phyloP scores from a whole-genome alignment of 2,888 invertebrate genomes.

The Dynastes tityus region DNA sequence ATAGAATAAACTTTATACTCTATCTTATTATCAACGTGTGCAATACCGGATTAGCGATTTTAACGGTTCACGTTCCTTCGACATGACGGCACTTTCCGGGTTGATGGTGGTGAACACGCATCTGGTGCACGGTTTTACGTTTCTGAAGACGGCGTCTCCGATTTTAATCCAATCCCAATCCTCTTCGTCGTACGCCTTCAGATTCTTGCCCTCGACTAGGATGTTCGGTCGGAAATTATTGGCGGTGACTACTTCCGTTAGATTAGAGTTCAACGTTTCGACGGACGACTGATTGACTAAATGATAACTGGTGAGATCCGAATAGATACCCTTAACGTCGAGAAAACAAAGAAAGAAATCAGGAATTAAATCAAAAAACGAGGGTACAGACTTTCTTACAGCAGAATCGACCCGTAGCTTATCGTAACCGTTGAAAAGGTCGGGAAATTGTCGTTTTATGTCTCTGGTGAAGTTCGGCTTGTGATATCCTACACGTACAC shows the following conservation, averaged over 20 bases:
- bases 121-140: conserved; percentile 75
- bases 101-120: conserved; percentile 70
- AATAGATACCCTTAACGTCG: conserved; percentile 69
- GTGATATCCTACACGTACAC: conserved; percentile 66
- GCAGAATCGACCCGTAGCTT: conserved; percentile 1
- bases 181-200: conserved; percentile 72
- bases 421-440: neutral
- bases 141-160: conserved; percentile 71
- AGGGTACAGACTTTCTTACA: neutral
- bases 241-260: conserved; percentile 67
- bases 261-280: conserved; percentile 71
- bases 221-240: conserved; percentile 75
- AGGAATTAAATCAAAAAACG: no score
- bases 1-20: neutral
- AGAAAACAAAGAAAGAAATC: no score
- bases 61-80: conserved; percentile 71
- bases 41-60: conserved; percentile 72
- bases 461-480: neutral
- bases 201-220: conserved; percentile 69
- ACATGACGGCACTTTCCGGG: conserved; percentile 70
- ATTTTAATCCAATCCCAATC: conserved; percentile 75
- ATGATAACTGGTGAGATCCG: conserved; percentile 73
- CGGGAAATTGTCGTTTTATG: neutral
- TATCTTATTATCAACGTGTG: neutral
- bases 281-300: conserved; percentile 73